Percentiles rank a stretch among this genome's conserved stretches.
These are phyloP conservation scores for Diceros bicornis DNA, from an alignment of 2,797 vertebrate genomes.

Conservation along the genomic window DNA sequence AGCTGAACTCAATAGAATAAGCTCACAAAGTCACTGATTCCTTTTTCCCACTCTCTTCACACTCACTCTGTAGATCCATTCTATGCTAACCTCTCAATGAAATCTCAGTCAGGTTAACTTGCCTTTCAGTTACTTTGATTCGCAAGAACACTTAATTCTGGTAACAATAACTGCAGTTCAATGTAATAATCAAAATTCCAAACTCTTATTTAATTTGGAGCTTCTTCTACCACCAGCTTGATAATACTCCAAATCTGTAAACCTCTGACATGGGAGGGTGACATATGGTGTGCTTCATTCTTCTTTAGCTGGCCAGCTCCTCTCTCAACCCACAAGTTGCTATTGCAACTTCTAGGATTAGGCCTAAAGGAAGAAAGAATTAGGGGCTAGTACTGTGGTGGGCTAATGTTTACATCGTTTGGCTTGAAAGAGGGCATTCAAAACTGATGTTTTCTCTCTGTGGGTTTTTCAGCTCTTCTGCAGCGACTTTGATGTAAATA, in stretches of 20 bases:
- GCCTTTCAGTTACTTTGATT: slow-evolving; percentile 16
- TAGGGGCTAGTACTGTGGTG: accelerated
- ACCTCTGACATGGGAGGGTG: accelerated
- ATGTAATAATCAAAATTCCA: background rate
- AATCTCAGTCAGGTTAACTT: slow-evolving; percentile 44
- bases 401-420: background rate
- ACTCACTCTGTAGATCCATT: background rate
- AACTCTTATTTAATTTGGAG: background rate
- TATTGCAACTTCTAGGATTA: background rate
- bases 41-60: background rate
- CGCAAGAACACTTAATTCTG: slow-evolving; percentile 1
- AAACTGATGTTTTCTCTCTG: background rate
- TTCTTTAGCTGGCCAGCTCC: background rate
- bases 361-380: background rate
- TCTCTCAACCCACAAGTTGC: background rate
- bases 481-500: background rate
- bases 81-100: background rate
- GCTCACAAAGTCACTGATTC: background rate
- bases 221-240: background rate
- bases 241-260: background rate
- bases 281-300: accelerated
- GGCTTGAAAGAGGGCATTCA: background rate
- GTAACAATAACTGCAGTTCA: background rate
- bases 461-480: background rate
- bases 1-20: background rate